Conservation (phyloP, 37 sponge, comb jelly and placozoan species). For the Halichondria panicea region DNA sequence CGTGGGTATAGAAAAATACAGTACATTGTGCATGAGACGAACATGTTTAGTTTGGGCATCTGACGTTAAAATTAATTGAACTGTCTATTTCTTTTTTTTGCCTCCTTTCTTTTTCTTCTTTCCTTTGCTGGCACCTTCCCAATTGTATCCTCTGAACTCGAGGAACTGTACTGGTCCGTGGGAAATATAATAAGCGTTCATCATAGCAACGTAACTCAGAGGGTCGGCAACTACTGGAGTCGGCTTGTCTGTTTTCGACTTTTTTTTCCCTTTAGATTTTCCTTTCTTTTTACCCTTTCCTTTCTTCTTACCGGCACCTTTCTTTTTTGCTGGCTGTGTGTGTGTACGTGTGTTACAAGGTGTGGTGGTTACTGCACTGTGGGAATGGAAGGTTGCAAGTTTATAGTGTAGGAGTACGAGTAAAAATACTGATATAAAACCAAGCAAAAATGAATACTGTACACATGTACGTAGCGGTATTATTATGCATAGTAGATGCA, state of each 20-base stretch:
- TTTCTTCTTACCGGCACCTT: conserved; percentile 34
- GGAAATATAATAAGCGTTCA: conserved; percentile 63
- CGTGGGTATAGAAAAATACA: too few relatives aligned
- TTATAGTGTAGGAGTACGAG: too few relatives aligned
- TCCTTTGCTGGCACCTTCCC: conserved; percentile 37
- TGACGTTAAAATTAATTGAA: too few relatives aligned
- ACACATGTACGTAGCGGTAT: too few relatives aligned
- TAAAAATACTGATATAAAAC: too few relatives aligned
- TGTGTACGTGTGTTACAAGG: neutral
- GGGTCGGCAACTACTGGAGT: conserved; percentile 48
- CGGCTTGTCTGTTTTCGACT: neutral
- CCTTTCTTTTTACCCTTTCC: conserved; percentile 30
- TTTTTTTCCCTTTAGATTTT: conserved; percentile 6
- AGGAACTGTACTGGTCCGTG: conserved; percentile 64
- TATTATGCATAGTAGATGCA: too few relatives aligned
- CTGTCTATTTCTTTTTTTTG: conserved; percentile 29
- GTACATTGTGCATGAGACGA: too few relatives aligned
- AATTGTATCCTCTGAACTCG: conserved; percentile 36
- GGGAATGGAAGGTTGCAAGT: neutral
- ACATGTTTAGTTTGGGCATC: too few relatives aligned
- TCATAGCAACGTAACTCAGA: conserved; percentile 57
- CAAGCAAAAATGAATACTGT: too few relatives aligned
- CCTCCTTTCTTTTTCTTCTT: conserved; percentile 29
- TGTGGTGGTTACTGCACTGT: neutral
- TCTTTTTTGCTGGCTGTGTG: conserved; percentile 24